These are phyloP conservation scores for Sterrhoptilus dennistouni DNA, from an alignment of 2,113 vertebrate genomes.

Conservation along the genomic window DNA sequence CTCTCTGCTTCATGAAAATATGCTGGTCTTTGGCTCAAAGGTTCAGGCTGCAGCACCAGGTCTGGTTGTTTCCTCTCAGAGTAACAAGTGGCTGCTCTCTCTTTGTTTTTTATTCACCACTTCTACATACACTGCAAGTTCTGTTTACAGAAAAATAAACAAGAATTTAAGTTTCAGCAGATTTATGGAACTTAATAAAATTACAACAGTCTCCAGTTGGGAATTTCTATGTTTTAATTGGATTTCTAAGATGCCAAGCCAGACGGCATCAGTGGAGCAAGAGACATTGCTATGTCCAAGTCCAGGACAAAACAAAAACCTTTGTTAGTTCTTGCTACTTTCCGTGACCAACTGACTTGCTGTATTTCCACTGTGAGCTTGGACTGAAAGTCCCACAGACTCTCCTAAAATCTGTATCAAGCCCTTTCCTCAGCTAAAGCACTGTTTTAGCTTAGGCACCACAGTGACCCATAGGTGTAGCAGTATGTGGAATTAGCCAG, in stretches of 20 bases:
- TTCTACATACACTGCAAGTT: not conserved
- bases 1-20: not conserved
- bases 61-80: fast-evolving
- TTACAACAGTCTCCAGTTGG: not conserved
- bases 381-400: not conserved
- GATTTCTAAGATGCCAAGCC: not conserved
- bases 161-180: not conserved
- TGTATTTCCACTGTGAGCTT: not conserved
- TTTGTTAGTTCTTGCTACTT: not conserved
- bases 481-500: not conserved
- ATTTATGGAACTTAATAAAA: not conserved
- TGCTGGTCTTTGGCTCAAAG: not conserved
- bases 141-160: not conserved
- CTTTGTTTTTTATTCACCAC: not conserved
- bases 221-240: not conserved
- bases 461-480: not conserved
- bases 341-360: not conserved
- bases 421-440: not conserved
- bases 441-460: fast-evolving
- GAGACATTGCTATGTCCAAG: not conserved
- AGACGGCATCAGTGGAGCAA: not conserved
- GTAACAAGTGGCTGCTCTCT: not conserved
- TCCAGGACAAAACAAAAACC: not conserved
- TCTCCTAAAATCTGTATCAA: not conserved
- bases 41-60: not conserved